A percentile compares a stretch with the other conserved stretches of the same genome.
phyloP scores from a whole-genome alignment of 2,113 vertebrate genomes.

The Oryctolagus cuniculus region DNA sequence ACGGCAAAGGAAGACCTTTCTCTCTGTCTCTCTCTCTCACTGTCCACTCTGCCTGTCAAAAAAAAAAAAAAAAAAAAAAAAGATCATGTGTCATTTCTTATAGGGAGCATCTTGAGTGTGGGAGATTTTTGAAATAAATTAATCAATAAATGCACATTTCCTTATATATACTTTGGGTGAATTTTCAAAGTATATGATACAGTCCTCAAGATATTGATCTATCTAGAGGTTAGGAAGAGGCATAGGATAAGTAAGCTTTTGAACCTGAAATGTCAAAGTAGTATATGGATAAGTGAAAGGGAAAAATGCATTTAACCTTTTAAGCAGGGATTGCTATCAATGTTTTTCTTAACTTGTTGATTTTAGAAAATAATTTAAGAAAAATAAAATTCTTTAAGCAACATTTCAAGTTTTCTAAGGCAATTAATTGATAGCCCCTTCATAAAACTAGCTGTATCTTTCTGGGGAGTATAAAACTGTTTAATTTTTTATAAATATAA shows the following conservation, averaged over 20 bases:
- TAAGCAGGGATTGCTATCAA: constrained; percentile 3
- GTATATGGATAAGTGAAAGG: neutral
- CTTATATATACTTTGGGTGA: neutral
- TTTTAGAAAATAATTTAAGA: constrained; percentile 19
- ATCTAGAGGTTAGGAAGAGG: neutral
- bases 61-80: too few relatives aligned
- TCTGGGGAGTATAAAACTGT: neutral
- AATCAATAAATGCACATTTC: constrained; percentile 34
- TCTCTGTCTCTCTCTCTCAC: too few relatives aligned
- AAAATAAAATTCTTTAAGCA: constrained; percentile 18
- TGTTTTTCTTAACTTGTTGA: constrained; percentile 43
- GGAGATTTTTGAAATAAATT: neutral
- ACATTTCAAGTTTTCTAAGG: constrained; percentile 9
- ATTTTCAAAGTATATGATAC: neutral
- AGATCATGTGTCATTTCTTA: constrained; percentile 19
- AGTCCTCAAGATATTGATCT: neutral
- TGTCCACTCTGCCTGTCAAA: too few relatives aligned
- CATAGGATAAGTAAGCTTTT: neutral
- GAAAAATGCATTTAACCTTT: constrained; percentile 39
- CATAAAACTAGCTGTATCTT: neutral
- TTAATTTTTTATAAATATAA: neutral
- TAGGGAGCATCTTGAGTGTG: neutral
- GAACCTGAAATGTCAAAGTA: constrained; percentile 1
- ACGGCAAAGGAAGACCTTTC: too few relatives aligned
- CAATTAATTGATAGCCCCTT: constrained; percentile 24